These are phyloP conservation scores for Loxodonta africana DNA, from an alignment of 2,113 vertebrate genomes.

Conservation along the genomic window DNA sequence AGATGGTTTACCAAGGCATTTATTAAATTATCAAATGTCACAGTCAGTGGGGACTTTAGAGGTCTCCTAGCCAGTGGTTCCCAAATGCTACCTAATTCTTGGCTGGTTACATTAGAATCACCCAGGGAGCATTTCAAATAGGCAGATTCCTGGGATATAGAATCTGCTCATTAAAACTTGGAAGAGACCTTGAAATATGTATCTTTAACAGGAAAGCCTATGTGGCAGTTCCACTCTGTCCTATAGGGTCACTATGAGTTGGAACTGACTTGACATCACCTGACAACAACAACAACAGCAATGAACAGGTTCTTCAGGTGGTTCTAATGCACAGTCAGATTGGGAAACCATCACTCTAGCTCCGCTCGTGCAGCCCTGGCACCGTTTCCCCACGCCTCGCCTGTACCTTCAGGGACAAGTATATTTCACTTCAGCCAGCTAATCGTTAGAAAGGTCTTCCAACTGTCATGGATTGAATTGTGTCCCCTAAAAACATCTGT, in stretches of 20 bases:
- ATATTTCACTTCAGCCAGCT: neutral
- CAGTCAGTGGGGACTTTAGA: neutral
- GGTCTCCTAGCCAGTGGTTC: neutral
- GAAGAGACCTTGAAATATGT: neutral
- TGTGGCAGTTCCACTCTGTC: no score
- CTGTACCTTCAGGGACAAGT: neutral
- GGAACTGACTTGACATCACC: no score
- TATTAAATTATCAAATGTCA: neutral
- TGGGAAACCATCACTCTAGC: neutral
- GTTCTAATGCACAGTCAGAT: neutral
- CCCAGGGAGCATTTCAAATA: neutral
- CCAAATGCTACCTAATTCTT: neutral
- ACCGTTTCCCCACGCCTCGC: neutral
- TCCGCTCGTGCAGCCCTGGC: neutral
- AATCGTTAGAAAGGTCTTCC: constrained; percentile 28
- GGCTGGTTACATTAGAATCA: neutral
- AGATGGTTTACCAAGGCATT: neutral
- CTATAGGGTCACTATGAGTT: no score
- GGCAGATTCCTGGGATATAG: neutral
- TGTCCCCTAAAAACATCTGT: no score
- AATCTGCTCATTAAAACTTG: neutral
- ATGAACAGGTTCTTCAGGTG: neutral
- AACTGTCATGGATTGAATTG: no score
- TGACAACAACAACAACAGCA: no score
- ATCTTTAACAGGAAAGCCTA: neutral